Percentiles rank a stretch among this genome's conserved stretches.
Conservation (phyloP, 2,797 vertebrate genomes). For the Cottoperca gobio region DNA sequence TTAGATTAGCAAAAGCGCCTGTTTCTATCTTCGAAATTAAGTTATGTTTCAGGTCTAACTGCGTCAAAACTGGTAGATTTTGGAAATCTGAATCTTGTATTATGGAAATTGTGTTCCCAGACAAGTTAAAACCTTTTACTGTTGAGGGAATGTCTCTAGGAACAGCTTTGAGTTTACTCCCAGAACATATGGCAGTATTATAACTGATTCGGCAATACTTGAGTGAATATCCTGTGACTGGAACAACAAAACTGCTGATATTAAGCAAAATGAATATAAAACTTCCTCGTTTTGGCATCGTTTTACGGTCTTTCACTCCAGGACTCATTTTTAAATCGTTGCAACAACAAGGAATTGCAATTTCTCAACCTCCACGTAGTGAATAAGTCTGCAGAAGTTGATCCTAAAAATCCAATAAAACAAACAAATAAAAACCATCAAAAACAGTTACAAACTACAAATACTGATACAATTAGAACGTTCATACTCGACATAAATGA, state of each 20-base stretch:
- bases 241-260: conserved; percentile 6
- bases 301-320: not conserved
- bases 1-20: conserved; percentile 61
- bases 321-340: conserved; percentile 21
- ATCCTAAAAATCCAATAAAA: conserved; percentile 29
- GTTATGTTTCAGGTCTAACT: conserved; percentile 69
- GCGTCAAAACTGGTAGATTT: conserved; percentile 34
- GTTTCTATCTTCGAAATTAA: conserved; percentile 45
- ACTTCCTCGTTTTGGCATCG: not conserved
- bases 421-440: not conserved
- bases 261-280: conserved; percentile 35
- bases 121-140: conserved; percentile 66
- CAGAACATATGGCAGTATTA: conserved; percentile 48
- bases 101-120: conserved; percentile 67
- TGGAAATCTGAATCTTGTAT: conserved; percentile 68
- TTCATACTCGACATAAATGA: not conserved
- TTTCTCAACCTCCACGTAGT: not conserved
- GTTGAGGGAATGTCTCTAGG: conserved; percentile 73
- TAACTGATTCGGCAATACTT: conserved; percentile 62
- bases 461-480: not conserved
- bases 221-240: conserved; percentile 63
- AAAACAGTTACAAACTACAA: not conserved
- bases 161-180: conserved; percentile 29
- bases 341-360: not conserved
- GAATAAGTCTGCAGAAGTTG: not conserved